Evolutionary conservation across 2,888 invertebrate species (phyloP), one percentile per base, ranked within the genome.

Genomic region (Poecilobothrus nobilitatus): DNA sequence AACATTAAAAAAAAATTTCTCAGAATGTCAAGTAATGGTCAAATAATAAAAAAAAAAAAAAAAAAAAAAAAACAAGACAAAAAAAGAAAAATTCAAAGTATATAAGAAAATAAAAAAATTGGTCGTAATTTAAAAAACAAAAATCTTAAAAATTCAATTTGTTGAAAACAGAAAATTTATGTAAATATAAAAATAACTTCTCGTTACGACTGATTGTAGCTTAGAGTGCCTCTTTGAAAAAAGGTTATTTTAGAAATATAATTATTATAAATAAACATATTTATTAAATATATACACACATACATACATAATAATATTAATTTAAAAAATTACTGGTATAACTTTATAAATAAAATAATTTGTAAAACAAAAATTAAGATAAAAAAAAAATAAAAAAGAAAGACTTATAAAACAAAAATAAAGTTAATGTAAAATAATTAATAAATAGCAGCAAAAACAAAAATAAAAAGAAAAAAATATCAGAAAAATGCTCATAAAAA

Each of bases 161-260:
- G 27, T 27, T 27, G 5, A 27, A 27, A 27, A 4, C 27, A 63
- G 5, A 27, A 66, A 61, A 66, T 53, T 27, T 66, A 27, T 68
- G 15, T 41, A 22, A 12, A 34, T n/a, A 21, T 63, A 63, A 61
- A 21, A 63, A 74, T 74, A 73, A 73, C 70, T 73, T 73, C 71
- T 74, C 73, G 73, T 74, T 74, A 72, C 74, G 75, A 76, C 74
- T 73, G 71, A 75, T 76, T 76, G 74, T 74, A 76, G 76, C 75
- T 76, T 76, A 76, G 76, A 75, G 76, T 75, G 75, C 75, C 76
- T 76, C 76, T 74, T 74, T 69, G 70, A 69, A 67, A 63, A 70
- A 71, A 66, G 15, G 65, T 66, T 41, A 33, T 37, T 65, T 53
- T 18, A 53, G 27, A 53, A 53, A 70, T 71, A 74, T 72, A 73